Conservation (phyloP, 2,797 vertebrate genomes). For the Carcharodon carcharias region DNA sequence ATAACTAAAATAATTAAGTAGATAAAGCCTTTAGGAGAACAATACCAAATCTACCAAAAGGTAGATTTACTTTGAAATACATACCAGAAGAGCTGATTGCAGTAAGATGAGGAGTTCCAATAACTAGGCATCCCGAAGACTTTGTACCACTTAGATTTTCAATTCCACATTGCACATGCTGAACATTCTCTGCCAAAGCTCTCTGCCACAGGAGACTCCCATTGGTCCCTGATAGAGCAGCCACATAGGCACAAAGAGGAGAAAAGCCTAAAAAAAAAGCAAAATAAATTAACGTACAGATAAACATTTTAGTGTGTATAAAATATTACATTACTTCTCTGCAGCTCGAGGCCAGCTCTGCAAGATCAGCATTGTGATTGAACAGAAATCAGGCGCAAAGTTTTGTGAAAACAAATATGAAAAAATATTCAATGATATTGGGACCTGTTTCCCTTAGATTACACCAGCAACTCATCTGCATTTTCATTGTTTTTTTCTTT, state of each 20-base stretch:
- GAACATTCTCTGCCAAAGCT: constrained; percentile 58
- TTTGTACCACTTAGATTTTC: constrained; percentile 35
- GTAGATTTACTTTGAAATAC: constrained; percentile 5
- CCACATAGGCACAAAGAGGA: constrained; percentile 66
- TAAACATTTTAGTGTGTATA: neutral
- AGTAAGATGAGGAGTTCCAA: constrained; percentile 54
- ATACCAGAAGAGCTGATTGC: constrained; percentile 65
- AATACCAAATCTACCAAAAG: neutral
- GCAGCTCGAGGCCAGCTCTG: neutral
- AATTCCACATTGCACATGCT: constrained; percentile 67
- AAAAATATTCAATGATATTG: neutral
- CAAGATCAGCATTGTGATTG: neutral
- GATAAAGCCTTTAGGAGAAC: neutral
- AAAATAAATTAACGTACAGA: neutral
- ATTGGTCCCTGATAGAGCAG: constrained; percentile 71
- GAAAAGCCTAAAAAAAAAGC: constrained; percentile 57
- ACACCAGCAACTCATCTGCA: neutral
- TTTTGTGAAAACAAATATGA: neutral
- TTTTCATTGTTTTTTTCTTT: neutral
- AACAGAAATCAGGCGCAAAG: neutral
- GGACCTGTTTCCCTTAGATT: neutral
- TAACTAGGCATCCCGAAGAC: constrained; percentile 63
- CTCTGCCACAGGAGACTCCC: constrained; percentile 70
- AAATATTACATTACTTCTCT: neutral
- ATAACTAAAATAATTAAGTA: neutral